Conservation (phyloP, 2,888 invertebrate genomes). For the Disparrhopalites patrizii region DNA sequence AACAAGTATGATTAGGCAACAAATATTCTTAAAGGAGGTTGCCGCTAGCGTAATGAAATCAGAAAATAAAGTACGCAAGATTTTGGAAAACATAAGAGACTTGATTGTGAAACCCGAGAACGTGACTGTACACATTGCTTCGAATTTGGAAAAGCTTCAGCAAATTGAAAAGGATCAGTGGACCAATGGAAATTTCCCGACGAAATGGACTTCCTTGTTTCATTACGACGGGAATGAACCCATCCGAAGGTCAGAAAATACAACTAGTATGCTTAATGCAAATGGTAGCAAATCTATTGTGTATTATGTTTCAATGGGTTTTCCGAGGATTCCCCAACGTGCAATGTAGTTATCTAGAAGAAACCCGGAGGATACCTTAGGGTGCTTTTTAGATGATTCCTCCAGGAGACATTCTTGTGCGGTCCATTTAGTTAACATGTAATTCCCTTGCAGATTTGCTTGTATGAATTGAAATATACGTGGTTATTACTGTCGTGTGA, state of each 20-base stretch:
- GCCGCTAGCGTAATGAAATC: constrained; percentile 57
- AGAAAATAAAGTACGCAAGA: constrained; percentile 50
- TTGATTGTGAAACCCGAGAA: constrained; percentile 61
- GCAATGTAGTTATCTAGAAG: too few species aligned
- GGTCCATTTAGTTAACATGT: too few species aligned
- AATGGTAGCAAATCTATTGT: too few species aligned
- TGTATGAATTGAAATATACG: neutral
- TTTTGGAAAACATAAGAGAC: constrained; percentile 60
- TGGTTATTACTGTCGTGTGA: constrained; percentile 21
- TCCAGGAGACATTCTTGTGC: too few species aligned
- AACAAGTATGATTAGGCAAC: constrained; percentile 67
- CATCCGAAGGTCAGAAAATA: constrained; percentile 1
- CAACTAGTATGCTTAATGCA: neutral
- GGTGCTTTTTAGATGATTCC: too few species aligned
- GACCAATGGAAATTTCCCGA: constrained; percentile 4
- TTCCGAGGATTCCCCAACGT: too few species aligned
- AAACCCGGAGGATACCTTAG: too few species aligned
- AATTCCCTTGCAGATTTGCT: neutral
- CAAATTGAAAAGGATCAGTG: neutral
- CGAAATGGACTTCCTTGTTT: constrained; percentile 12
- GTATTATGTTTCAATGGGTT: too few species aligned
- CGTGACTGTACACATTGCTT: constrained; percentile 67
- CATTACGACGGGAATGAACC: constrained; percentile 14
- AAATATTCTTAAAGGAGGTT: constrained; percentile 67
- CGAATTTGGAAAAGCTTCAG: constrained; percentile 62